A percentile compares a stretch with the other conserved stretches of the same genome.
These are phyloP conservation scores for Coregonus suidteri DNA, from an alignment of 2,797 vertebrate species.

Conservation along the genomic window DNA sequence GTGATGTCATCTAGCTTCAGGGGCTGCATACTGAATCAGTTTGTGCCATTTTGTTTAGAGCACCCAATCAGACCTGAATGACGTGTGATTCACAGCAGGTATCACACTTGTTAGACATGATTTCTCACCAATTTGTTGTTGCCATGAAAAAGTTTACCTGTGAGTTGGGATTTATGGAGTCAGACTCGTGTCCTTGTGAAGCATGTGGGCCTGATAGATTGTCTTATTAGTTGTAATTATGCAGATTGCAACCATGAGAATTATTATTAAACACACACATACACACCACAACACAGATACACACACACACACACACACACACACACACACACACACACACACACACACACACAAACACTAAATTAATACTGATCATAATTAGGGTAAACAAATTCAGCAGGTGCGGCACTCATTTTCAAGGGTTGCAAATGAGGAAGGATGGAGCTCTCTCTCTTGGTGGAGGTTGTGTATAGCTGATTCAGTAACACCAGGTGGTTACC, in stretches of 20 bases:
- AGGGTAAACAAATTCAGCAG: slow-evolving; percentile 67
- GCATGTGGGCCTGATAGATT: slow-evolving; percentile 63
- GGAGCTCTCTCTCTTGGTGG: slow-evolving; percentile 13
- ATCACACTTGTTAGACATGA: neutral
- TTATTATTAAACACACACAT: slow-evolving; percentile 43
- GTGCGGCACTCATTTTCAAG: slow-evolving; percentile 58
- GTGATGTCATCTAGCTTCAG: slow-evolving; percentile 43
- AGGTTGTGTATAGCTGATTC: slow-evolving; percentile 58
- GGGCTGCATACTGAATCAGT: slow-evolving; percentile 29
- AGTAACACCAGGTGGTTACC: slow-evolving; percentile 65
- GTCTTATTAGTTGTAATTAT: slow-evolving; percentile 70
- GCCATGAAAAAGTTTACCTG: slow-evolving; percentile 28
- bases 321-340: neutral
- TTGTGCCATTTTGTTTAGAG: slow-evolving; percentile 23
- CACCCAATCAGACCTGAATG: slow-evolving; percentile 5
- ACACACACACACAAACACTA: neutral
- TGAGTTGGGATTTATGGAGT: slow-evolving; percentile 43
- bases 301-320: neutral
- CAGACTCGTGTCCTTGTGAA: slow-evolving; percentile 58
- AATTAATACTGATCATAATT: slow-evolving; percentile 8
- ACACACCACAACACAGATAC: neutral
- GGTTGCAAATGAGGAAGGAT: slow-evolving; percentile 58
- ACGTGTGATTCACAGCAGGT: slow-evolving; percentile 19
- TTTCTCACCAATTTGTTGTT: slow-evolving; percentile 21
- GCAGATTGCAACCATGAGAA: slow-evolving; percentile 66